These are phyloP conservation scores for Belgica antarctica DNA, from an alignment of 2,888 invertebrate species.

Conservation along the genomic window DNA sequence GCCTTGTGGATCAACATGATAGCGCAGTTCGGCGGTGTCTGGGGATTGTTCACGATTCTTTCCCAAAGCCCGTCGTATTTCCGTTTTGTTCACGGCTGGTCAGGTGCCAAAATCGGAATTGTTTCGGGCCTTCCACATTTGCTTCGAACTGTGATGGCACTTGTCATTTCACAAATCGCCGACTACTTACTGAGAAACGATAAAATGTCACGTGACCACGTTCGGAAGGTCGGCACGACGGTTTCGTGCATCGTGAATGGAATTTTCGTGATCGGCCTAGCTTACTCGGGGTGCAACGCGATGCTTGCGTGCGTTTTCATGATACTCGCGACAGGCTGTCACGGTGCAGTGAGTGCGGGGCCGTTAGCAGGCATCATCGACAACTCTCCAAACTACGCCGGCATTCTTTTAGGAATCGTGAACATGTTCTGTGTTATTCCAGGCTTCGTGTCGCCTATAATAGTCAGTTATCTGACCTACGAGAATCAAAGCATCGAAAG, in stretches of 20 bases:
- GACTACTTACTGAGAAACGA: slow-evolving; percentile 61
- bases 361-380: slow-evolving; percentile 67
- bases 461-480: slow-evolving; percentile 63
- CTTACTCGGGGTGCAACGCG: slow-evolving; percentile 64
- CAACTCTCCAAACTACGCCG: slow-evolving; percentile 63
- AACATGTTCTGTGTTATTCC: slow-evolving; percentile 60
- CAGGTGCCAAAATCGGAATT: slow-evolving; percentile 59
- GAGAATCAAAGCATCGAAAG: slow-evolving; percentile 62
- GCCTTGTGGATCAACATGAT: slow-evolving; percentile 65
- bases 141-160: slow-evolving; percentile 61
- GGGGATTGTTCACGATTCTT: slow-evolving; percentile 69
- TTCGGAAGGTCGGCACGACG: slow-evolving; percentile 63
- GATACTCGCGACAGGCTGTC: slow-evolving; percentile 62
- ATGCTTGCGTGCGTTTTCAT: slow-evolving; percentile 61
- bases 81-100: slow-evolving; percentile 66
- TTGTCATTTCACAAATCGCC: slow-evolving; percentile 58
- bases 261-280: slow-evolving; percentile 61
- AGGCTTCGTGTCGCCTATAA: slow-evolving; percentile 63
- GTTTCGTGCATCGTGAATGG: slow-evolving; percentile 64
- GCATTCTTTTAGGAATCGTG: slow-evolving; percentile 62
- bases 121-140: slow-evolving; percentile 65
- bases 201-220: slow-evolving; percentile 61
- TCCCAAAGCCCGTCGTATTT: slow-evolving; percentile 71
- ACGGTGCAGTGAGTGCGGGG: slow-evolving; percentile 67
- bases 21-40: slow-evolving; percentile 66